These are phyloP conservation scores for Montipora sp. DNA, from an alignment of 64 coral and sea anemone genomes.

Conservation along the genomic window DNA sequence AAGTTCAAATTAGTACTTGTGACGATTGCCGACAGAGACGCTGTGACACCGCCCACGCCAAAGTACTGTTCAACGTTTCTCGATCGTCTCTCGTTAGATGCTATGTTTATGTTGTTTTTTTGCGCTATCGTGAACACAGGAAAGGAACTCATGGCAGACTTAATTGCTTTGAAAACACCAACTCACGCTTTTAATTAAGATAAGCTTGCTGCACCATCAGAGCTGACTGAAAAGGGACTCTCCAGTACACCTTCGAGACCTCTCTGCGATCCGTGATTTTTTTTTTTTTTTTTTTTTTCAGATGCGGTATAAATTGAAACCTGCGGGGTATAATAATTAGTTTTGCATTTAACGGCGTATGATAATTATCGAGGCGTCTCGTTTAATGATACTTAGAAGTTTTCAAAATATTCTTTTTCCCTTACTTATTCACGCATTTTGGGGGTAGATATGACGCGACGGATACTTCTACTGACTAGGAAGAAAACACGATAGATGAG, in stretches of 20 bases:
- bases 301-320: neutral
- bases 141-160: conserved; percentile 7
- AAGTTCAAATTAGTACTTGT: conserved; percentile 24
- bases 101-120: neutral
- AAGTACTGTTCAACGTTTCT: conserved; percentile 41
- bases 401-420: conserved; percentile 47
- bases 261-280: neutral
- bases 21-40: conserved; percentile 6
- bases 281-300: too few relatives aligned
- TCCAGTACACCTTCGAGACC: too few relatives aligned
- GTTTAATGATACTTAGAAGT: conserved; percentile 60
- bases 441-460: neutral
- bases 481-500: neutral
- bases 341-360: conserved; percentile 56
- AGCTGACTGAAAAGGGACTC: neutral
- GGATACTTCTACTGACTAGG: neutral
- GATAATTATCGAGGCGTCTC: conserved; percentile 59
- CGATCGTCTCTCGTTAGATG: conserved; percentile 20
- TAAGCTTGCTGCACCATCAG: neutral
- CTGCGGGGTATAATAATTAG: conserved; percentile 48
- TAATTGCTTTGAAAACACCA: conserved; percentile 48
- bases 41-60: conserved; percentile 2
- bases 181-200: conserved; percentile 7
- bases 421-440: neutral
- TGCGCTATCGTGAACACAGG: conserved; percentile 28